Base-by-base conservation (phyloP, 2,888 invertebrate genomes). In the Latheticus oryzae region DNA sequence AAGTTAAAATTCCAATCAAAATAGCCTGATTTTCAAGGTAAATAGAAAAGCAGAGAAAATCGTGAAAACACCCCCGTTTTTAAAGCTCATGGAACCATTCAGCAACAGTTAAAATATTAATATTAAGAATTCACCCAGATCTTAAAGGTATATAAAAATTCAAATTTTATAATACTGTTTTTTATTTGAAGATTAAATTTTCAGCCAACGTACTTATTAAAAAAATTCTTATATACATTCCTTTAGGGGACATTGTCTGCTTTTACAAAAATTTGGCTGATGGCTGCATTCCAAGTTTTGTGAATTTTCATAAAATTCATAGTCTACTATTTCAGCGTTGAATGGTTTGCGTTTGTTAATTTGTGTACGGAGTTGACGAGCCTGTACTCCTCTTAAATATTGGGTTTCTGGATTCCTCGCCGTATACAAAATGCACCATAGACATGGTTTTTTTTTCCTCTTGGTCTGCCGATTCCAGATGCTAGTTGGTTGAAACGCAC, bases 291-390 rank as follows among this genome's bases (percentile, higher is more conserved):
- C 16, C 37, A 50, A 50, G 37, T 50, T 50, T 28, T 50, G n/a
- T n/a, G n/a, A n/a, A 51, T 40, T 51, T 51, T 51, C 51, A 51
- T 42, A 40, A 40, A 51, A 51, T 51, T 51, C 40, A 17, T 51
- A 42, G 13, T 51, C 40, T 40, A 51, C 40, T 7, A 51, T 51
- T 51, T 51, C 40, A 19, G 28, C 51, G 30, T 38, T 51, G 23
- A 51, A 40, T 51, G 51, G 51, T 26, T 51, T 38, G 51, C 51
- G 30, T 51, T 40, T 38, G 28, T 48, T 48, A 19, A 48, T 48
- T 37, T 48, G 48, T 17, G 48, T 48, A 12, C 48, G 37, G 3
- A 48, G 35, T 48, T 48, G 48, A 48, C 37, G 28, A 50, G 5
- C 50, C 50, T 50, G 50, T 1, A 37, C 21, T 52, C 40, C 52